Conservation (phyloP, 2,797 vertebrate species). For the Moxostoma hubbsi region DNA sequence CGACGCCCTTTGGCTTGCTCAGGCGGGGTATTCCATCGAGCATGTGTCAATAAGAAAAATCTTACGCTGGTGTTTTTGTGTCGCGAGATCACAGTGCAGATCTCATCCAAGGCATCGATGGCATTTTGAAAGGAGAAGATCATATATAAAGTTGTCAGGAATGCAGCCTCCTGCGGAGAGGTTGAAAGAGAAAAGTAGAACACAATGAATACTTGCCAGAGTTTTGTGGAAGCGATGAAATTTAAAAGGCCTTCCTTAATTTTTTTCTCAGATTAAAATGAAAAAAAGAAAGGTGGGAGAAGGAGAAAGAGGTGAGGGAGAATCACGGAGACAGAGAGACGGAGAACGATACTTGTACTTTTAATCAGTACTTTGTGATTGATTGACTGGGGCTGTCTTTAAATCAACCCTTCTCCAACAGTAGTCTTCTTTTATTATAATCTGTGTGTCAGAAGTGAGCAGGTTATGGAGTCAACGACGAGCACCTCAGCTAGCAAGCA, state of each 20-base stretch:
- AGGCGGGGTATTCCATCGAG: constrained; percentile 67
- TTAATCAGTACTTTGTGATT: constrained; percentile 78
- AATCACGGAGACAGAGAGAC: constrained; percentile 54
- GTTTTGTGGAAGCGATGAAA: constrained; percentile 82
- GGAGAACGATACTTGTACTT: constrained; percentile 65
- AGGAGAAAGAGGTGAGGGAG: constrained; percentile 28
- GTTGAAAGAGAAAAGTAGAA: constrained; percentile 79
- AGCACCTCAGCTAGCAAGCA: constrained; percentile 31
- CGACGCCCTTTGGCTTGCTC: constrained; percentile 54
- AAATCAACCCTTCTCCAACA: constrained; percentile 71
- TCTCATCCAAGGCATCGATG: constrained; percentile 86
- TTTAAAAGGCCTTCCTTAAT: constrained; percentile 82
- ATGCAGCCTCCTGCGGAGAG: constrained; percentile 81
- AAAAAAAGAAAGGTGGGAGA: constrained; percentile 39
- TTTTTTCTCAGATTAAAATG: constrained; percentile 82
- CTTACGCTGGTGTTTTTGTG: constrained; percentile 81
- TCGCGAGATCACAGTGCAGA: constrained; percentile 80
- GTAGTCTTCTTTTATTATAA: constrained; percentile 77
- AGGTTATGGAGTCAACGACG: constrained; percentile 53
- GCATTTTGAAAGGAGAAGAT: constrained; percentile 86
- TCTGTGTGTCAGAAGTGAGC: constrained; percentile 67
- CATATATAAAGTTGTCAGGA: constrained; percentile 87
- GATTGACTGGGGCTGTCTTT: constrained; percentile 72
- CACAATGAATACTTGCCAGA: constrained; percentile 81
- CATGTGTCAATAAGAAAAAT: constrained; percentile 82